These are phyloP conservation scores for Anastrepha obliqua DNA, from an alignment of 1,140 invertebrate genomes.

Conservation along the genomic window DNA sequence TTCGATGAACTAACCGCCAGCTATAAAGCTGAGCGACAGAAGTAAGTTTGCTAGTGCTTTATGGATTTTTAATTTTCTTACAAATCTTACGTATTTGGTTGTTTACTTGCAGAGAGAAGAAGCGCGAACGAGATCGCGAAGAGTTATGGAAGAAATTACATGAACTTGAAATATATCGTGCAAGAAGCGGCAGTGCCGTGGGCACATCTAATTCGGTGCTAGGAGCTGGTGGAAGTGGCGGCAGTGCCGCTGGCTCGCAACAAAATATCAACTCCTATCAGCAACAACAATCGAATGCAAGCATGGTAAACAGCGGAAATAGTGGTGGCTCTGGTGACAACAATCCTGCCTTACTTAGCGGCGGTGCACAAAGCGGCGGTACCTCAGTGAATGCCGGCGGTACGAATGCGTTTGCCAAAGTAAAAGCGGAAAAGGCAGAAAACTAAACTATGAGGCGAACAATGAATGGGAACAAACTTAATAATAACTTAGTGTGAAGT, in stretches of 20 bases:
- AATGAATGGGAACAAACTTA: conserved; percentile 37
- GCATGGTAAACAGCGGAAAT: conserved; percentile 61
- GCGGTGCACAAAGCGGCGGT: conserved; percentile 49
- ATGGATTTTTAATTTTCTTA: neutral
- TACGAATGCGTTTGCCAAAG: conserved; percentile 55
- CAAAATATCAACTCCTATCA: conserved; percentile 65
- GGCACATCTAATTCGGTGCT: conserved; percentile 65
- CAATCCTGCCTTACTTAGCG: conserved; percentile 66
- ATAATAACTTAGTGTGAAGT: conserved; percentile 35
- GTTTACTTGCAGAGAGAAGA: conserved; percentile 87
- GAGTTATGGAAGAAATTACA: conserved; percentile 94
- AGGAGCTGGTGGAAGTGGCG: conserved; percentile 60
- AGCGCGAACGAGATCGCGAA: conserved; percentile 94
- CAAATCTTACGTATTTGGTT: neutral
- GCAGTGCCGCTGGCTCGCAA: conserved; percentile 56
- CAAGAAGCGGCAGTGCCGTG: conserved; percentile 64
- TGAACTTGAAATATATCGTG: conserved; percentile 80
- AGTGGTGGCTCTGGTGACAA: conserved; percentile 67
- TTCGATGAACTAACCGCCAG: conserved; percentile 99
- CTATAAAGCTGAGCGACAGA: conserved; percentile 98
- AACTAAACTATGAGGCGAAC: conserved; percentile 55
- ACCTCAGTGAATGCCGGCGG: conserved; percentile 19
- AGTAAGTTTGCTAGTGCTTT: conserved; percentile 80
- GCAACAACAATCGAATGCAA: conserved; percentile 73
- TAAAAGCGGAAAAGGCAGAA: conserved; percentile 56